phyloP scores from a whole-genome alignment of 1,140 invertebrate genomes.

The Sminthurides bifidus region DNA sequence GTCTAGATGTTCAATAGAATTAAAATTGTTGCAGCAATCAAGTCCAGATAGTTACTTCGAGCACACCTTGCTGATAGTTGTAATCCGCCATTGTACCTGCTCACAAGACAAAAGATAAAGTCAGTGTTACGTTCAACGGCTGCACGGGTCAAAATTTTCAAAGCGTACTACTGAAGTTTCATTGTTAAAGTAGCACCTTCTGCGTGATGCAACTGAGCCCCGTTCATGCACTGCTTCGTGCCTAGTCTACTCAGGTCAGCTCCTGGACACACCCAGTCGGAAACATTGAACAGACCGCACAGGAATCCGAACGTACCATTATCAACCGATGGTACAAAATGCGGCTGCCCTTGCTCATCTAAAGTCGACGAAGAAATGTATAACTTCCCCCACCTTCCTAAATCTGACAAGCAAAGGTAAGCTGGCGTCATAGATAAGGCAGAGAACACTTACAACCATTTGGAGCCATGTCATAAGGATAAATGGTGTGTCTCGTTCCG shows the following conservation, averaged over 20 bases:
- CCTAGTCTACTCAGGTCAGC: no score
- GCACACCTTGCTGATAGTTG: conserved; percentile 21
- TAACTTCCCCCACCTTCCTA: no score
- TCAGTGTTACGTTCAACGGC: not conserved
- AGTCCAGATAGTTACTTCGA: conserved; percentile 26
- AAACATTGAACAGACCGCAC: not conserved
- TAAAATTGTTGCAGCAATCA: conserved; percentile 25
- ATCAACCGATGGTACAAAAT: not conserved
- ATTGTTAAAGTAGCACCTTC: no score
- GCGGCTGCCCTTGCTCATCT: not conserved
- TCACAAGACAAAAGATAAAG: not conserved
- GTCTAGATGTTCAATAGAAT: conserved; percentile 10
- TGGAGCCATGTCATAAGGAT: conserved; percentile 18
- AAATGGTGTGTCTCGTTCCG: conserved; percentile 18
- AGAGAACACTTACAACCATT: conserved; percentile 4
- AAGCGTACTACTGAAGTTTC: no score
- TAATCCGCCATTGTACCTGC: conserved; percentile 30
- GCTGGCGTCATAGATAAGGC: no score
- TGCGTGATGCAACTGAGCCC: no score
- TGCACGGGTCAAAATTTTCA: no score
- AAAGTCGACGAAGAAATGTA: not conserved
- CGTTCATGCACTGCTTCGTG: no score
- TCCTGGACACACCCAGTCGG: no score
- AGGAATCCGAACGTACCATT: not conserved
- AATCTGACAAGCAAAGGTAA: no score